Base-by-base conservation (phyloP, 1,140 invertebrate species). In the Polyergus mexicanus region DNA sequence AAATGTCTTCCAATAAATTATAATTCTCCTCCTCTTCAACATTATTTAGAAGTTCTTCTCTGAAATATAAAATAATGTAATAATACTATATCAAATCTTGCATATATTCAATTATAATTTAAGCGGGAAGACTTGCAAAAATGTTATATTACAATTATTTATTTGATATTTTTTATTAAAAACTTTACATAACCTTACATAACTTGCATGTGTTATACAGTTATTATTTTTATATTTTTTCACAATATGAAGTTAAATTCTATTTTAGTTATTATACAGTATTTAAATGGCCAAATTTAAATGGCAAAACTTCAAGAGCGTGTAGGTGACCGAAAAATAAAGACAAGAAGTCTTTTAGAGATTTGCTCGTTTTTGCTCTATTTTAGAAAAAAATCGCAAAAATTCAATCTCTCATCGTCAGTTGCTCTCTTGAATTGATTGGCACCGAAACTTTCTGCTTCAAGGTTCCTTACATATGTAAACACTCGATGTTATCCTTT, bases 1-100 rank as follows among this genome's bases (percentile, higher is more conserved):
- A 95, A 90, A 95, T 94, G 72, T 95, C 94, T 77, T 95, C 93
- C 51, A 95, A 89, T 41, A 95, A 90, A 88, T 94, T 94, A 83
- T 94, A 95, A 69, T 95, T 95, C 75, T 94, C 94, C 66, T 94
- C 92, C 22, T 87, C 87, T n/a, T 92, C 93, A 69, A 93, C 87
- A 65, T 94, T 94, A 86, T 86, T 84, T 4, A 94, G 90, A 51
- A 95, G 91, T 60, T 92, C 94, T 83, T 94, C 91, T 78, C 94
- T 95, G 91, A 62, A 94, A 93, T 75, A 91, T 60, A 78, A 88
- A 85, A 88, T 19, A 76, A 81, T 76, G 68, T 32, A 28, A 35
- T 56, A 19, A 28, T 22, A 60, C n/a, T 65, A n/a, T 44, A 51
- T 0, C 22, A 16, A 58, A 25, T 54, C n/a, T 1, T 22, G 13